These are phyloP conservation scores for Gadopsis bispinosus DNA, from an alignment of 2,797 vertebrate species.

Conservation along the genomic window DNA sequence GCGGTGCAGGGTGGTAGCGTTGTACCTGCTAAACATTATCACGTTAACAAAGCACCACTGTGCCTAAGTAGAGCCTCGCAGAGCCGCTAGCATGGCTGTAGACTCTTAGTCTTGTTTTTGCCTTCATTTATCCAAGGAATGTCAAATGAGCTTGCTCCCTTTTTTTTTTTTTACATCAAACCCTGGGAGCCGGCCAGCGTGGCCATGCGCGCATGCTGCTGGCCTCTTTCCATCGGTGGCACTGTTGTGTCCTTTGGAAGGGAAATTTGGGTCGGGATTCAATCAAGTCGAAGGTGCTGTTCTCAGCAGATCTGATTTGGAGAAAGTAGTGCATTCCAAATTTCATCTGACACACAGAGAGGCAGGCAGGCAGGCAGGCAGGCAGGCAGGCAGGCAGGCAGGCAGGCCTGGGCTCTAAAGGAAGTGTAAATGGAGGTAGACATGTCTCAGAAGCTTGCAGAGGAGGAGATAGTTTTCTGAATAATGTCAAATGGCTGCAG, in stretches of 20 bases:
- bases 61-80: not conserved
- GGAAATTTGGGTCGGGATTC: conserved; percentile 52
- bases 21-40: not conserved
- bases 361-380: not conserved
- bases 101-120: conserved; percentile 8
- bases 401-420: conserved; percentile 1
- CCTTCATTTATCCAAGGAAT: conserved; percentile 11
- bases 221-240: conserved; percentile 35
- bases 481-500: conserved; percentile 50
- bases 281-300: conserved; percentile 58
- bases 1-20: not conserved
- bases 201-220: not conserved
- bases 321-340: conserved; percentile 53
- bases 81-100: not conserved
- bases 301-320: conserved; percentile 71
- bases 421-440: conserved; percentile 34
- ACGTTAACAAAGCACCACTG: not conserved
- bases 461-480: conserved; percentile 42
- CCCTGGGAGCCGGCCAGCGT: conserved; percentile 13
- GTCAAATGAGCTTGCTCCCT: conserved; percentile 8
- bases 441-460: conserved; percentile 32
- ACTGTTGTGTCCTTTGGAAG: conserved; percentile 40
- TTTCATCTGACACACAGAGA: conserved; percentile 47
- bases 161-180: conserved; percentile 16
- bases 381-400: conserved; percentile 4